Evolutionary conservation across 2,113 vertebrate genomes (phyloP), one percentile per base, ranked within the genome.

Genomic region (Mormyrus lacerda): DNA sequence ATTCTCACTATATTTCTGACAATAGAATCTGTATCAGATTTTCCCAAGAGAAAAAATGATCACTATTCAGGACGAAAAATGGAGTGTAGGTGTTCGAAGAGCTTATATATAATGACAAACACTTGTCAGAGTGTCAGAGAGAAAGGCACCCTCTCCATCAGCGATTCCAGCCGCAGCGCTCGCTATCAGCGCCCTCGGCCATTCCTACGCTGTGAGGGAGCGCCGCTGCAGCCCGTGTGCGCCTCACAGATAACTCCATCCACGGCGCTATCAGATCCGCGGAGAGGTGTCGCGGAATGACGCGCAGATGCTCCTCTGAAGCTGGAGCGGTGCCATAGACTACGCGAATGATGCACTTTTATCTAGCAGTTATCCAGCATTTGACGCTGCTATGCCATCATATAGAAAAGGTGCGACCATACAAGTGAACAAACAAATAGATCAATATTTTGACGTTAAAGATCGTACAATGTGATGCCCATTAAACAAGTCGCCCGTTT

Each of bases 61-160:
- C n/a, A 53, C 50, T 4, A 27, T 35, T 87, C 48, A 17, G 48
- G 31, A 55, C 47, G 19, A 84, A 84, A 84, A 45, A 45, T 42
- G 48, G 27, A 86, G 85, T 24, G 48, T 47, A 51, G 50, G 27
- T 51, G 79, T 83, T 24, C 7, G 42, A n/a, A n/a, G 45, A 51
- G 27, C 45, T 51, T 86, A 19, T 86, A 51, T 31, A 35, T 35
- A 17, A 53, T 53, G 47, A 53, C 21, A 31, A 53, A 86, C 47
- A 53, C 48, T 53, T 86, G 85, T 86, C 85, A 86, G 24, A 31
- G n/a, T 51, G 85, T 86, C 85, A 86, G 21, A 5, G 27, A 27
- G n/a, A 55, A 53, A 51, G 13, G 15, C 85, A 86, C 85, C 85
- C 50, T 86, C 31, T 86, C 85, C 50, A 86, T 86, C 47, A 86